Base-by-base conservation (phyloP, 1,140 invertebrate species). In the Lethrus apterus region DNA sequence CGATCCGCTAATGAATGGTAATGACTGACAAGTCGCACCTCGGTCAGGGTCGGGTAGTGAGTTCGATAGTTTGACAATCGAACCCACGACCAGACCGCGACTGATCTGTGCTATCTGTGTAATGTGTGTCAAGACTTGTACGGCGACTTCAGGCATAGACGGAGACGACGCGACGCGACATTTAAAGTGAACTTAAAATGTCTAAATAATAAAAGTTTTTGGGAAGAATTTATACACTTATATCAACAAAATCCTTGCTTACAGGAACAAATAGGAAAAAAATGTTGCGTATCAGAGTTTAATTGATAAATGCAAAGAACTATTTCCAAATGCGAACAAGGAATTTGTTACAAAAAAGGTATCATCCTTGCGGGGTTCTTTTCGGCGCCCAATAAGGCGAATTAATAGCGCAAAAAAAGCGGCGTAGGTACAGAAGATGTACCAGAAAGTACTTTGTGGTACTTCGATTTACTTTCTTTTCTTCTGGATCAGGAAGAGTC, bases 141-240 rank as follows among this genome's bases (percentile, higher is more conserved):
- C n/a, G n/a, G n/a, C n/a, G n/a, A n/a, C n/a, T n/a, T n/a, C n/a
- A n/a, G n/a, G n/a, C n/a, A n/a, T n/a, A n/a, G n/a, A n/a, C n/a
- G n/a, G n/a, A n/a, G n/a, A n/a, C n/a, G n/a, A n/a, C n/a, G n/a
- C n/a, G n/a, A n/a, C n/a, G n/a, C n/a, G n/a, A n/a, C n/a, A n/a
- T n/a, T n/a, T n/a, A n/a, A n/a, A n/a, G n/a, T n/a, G n/a, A n/a
- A n/a, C n/a, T n/a, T n/a, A 34, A 34, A 34, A 7, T 34, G 13
- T 34, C 32, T 34, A 38, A 17, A 14, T 38, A 38, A 38, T 14
- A 17, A 10, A 10, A 8, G 8, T 38, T 38, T 38, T 38, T 38
- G 13, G 35, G 35, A 38, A 21, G 18, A 38, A 18, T 38, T 38
- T 19, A 38, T 38, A 7, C 9, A 19, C 18, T 7, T 38, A 38